Conservation (phyloP, 2,113 vertebrate species). For the Tichodroma muraria region DNA sequence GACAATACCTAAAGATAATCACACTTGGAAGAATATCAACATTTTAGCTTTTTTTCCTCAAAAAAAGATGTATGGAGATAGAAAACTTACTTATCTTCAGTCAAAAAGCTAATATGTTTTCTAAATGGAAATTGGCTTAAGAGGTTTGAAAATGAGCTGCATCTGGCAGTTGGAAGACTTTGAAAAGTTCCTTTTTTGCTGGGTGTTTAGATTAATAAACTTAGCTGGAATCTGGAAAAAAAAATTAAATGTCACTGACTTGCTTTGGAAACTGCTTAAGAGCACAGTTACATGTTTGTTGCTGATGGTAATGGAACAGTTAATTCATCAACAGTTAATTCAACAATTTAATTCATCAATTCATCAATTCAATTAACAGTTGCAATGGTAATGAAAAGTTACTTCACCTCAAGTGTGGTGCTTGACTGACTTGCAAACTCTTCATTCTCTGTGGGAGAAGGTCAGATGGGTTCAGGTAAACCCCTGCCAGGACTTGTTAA, state of each 20-base stretch:
- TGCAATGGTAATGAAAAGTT: not conserved
- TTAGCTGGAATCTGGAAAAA: not conserved
- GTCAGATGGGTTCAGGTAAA: not conserved
- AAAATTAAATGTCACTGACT: not conserved
- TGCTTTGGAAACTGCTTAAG: not conserved
- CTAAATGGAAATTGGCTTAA: not conserved
- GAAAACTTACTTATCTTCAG: not conserved
- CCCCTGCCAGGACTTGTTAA: not conserved
- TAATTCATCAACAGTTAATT: no score
- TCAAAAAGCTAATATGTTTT: not conserved
- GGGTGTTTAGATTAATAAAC: not conserved
- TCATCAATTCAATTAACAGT: no score
- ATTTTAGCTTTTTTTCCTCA: not conserved
- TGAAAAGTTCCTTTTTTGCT: not conserved
- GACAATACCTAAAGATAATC: not conserved
- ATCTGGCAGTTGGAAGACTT: not conserved
- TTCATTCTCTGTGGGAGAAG: not conserved
- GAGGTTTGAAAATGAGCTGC: not conserved
- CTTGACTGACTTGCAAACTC: not conserved
- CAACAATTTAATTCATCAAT: no score
- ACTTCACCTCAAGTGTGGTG: not conserved
- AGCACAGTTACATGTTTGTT: not conserved
- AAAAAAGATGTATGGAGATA: not conserved
- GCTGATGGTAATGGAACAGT: no score
- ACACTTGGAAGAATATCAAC: not conserved